phyloP scores from a whole-genome alignment of 2,113 vertebrate genomes.

The Gorsachius goisagi region DNA sequence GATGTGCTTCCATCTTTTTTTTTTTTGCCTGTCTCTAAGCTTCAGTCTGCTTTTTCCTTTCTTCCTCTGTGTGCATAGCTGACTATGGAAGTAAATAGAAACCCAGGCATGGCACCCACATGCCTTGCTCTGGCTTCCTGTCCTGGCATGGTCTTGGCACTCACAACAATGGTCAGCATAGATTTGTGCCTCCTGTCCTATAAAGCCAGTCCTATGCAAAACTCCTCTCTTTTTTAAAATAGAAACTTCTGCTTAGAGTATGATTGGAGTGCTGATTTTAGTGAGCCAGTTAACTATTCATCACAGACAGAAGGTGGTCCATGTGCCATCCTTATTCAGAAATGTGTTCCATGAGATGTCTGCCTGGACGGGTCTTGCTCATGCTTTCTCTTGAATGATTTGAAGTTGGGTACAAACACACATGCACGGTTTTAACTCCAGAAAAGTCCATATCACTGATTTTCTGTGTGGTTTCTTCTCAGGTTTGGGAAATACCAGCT shows the following conservation, averaged over 20 bases:
- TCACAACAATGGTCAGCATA: background rate
- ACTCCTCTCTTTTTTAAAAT: background rate
- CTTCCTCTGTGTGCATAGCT: background rate
- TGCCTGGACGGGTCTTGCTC: background rate
- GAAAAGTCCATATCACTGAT: background rate
- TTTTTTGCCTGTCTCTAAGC: background rate
- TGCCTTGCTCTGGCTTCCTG: background rate
- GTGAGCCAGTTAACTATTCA: background rate
- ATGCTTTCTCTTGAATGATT: background rate
- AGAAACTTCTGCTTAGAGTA: background rate
- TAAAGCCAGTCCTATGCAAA: background rate
- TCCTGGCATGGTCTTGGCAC: accelerated
- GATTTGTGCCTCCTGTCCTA: background rate
- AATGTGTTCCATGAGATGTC: background rate
- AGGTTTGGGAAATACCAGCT: background rate
- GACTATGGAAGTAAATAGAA: background rate
- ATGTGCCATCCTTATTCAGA: background rate
- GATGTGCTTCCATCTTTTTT: background rate
- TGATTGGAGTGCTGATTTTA: background rate
- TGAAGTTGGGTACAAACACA: background rate
- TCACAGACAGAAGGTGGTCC: background rate
- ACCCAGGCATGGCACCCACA: background rate
- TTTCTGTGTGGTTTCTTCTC: background rate
- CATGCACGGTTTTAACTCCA: background rate
- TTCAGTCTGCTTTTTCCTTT: background rate